phyloP scores from a whole-genome alignment of 2,797 vertebrate species.

The Rhynchotus rufescens region DNA sequence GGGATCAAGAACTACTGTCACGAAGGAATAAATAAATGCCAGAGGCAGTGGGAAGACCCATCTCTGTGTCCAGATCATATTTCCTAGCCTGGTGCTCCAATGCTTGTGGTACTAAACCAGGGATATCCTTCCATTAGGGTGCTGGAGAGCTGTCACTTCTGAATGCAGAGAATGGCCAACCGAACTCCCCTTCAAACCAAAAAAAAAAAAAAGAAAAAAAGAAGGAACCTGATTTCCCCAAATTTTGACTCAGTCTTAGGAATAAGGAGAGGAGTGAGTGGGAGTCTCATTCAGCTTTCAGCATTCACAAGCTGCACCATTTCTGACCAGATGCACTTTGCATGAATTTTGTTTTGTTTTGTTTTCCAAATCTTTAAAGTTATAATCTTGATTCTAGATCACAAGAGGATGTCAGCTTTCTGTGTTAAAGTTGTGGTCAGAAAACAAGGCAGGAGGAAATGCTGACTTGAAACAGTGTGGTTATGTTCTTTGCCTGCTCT shows the following conservation, averaged over 20 bases:
- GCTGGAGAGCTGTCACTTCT: neutral
- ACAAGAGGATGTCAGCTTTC: neutral
- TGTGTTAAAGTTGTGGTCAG: neutral
- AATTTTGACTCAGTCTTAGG: neutral
- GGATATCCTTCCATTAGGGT: neutral
- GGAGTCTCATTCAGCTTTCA: neutral
- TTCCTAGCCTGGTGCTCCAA: neutral
- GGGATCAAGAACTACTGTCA: neutral
- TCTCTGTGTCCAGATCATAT: neutral
- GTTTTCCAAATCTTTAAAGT: neutral
- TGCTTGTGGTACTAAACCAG: neutral
- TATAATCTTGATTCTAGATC: neutral
- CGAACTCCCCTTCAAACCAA: too few relatives aligned
- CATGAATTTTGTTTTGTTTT: neutral
- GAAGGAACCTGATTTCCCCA: neutral
- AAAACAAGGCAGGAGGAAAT: neutral
- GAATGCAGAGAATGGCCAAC: neutral
- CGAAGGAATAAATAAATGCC: neutral
- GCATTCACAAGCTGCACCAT: neutral
- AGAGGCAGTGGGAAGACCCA: neutral
- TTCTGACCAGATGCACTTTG: neutral
- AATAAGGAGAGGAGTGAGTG: fast-evolving
- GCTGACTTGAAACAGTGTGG: neutral
- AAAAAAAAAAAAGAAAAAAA: neutral
- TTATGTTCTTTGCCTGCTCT: neutral